phyloP scores from a whole-genome alignment of 2,113 vertebrate species.

The Ellobius talpinus region DNA sequence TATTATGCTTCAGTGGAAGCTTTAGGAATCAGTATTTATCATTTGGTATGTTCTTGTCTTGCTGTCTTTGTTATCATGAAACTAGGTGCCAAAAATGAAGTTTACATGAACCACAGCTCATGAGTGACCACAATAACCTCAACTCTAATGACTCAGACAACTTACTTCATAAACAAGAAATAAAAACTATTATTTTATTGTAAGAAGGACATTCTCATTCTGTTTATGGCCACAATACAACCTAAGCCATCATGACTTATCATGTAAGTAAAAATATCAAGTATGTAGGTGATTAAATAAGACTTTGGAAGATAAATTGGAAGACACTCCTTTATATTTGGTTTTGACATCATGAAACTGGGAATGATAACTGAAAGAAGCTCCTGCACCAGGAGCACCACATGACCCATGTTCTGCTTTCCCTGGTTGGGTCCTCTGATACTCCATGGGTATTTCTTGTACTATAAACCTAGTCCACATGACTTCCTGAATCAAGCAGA shows the following conservation, averaged over 20 bases:
- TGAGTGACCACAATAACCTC: not conserved
- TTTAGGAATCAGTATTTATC: not conserved
- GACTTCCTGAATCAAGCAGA: not conserved
- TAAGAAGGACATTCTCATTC: not conserved
- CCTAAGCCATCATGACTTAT: not conserved
- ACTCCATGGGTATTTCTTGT: not conserved
- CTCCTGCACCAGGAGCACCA: no score
- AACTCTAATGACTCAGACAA: not conserved
- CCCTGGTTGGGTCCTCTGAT: not conserved
- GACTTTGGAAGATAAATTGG: not conserved
- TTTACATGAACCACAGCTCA: not conserved
- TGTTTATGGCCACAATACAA: not conserved
- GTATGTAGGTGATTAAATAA: not conserved
- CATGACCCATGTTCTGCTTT: not conserved
- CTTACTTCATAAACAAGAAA: not conserved
- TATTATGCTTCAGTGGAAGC: not conserved
- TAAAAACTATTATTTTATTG: not conserved
- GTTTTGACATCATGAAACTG: not conserved
- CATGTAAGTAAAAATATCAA: slow-evolving; percentile 7
- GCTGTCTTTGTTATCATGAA: not conserved
- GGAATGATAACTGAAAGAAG: not conserved
- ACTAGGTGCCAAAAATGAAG: not conserved
- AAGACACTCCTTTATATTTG: not conserved
- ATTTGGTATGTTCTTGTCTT: not conserved
- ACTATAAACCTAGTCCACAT: not conserved